A percentile compares a stretch with the other conserved stretches of the same genome.
These are phyloP conservation scores for Scomber colias DNA, from an alignment of 2,113 vertebrate species.

Conservation along the genomic window DNA sequence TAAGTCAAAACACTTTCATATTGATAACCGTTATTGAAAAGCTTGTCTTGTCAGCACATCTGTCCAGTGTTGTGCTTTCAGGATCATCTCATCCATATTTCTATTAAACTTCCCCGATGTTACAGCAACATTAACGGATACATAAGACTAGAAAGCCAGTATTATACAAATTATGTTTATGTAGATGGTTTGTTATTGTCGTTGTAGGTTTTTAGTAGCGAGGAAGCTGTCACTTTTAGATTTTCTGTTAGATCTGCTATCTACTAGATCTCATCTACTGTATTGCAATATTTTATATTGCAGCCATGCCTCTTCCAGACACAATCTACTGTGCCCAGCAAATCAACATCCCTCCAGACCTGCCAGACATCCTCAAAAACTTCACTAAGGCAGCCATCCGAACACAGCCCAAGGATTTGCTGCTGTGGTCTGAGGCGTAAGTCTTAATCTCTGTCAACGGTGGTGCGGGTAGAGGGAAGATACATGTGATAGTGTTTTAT, in stretches of 20 bases:
- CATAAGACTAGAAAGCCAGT: background rate
- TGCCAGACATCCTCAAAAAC: conserved; percentile 92
- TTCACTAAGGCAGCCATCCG: conserved; percentile 95
- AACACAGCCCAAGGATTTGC: conserved; percentile 91
- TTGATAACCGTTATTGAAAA: background rate
- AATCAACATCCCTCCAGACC: conserved; percentile 91
- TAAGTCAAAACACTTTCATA: background rate
- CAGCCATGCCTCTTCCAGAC: conserved; percentile 90
- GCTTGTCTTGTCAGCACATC: background rate
- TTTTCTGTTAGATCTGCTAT: background rate
- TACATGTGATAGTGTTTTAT: conserved; percentile 24
- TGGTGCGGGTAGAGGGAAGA: background rate
- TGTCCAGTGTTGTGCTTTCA: too few relatives aligned
- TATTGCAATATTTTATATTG: conserved; percentile 31
- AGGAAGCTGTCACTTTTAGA: background rate
- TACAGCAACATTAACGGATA: background rate
- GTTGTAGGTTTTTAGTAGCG: background rate
- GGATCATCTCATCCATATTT: background rate
- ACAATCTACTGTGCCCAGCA: conserved; percentile 93
- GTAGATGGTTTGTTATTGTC: background rate
- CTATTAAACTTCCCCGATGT: background rate
- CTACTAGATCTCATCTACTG: conserved; percentile 1
- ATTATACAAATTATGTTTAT: background rate
- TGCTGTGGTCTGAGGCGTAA: conserved; percentile 93
- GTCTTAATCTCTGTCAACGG: conserved; percentile 59